A percentile compares a stretch with the other conserved stretches of the same genome.
phyloP scores from a whole-genome alignment of 1,140 invertebrate genomes.

The Maconellicoccus hirsutus region DNA sequence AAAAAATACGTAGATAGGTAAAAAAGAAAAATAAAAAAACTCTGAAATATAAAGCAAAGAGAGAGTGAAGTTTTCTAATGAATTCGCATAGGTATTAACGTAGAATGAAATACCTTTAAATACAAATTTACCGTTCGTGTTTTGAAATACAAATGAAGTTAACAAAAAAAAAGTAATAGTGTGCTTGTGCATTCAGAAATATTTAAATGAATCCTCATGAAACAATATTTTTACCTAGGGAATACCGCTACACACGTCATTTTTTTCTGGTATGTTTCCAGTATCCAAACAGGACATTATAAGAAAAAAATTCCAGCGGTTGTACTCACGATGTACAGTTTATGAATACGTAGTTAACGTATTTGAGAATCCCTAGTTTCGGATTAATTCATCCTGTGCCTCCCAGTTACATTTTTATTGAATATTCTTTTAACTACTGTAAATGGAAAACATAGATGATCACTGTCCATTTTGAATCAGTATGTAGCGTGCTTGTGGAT shows the following conservation, averaged over 20 bases:
- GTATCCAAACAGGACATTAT: neutral
- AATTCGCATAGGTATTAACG: neutral
- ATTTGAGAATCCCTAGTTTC: constrained; percentile 14
- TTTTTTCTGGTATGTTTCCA: neutral
- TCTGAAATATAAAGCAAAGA: constrained; percentile 1
- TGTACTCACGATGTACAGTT: neutral
- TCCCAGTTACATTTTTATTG: constrained; percentile 17
- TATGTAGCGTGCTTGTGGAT: constrained; percentile 9
- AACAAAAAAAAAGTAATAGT: neutral
- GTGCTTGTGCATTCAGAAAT: constrained; percentile 17
- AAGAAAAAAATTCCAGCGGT: neutral
- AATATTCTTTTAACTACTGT: constrained; percentile 8
- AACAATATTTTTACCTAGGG: neutral
- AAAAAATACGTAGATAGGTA: no score
- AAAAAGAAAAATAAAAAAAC: neutral
- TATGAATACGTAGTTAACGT: neutral
- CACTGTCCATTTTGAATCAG: constrained; percentile 15
- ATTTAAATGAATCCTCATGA: neutral
- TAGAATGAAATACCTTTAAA: constrained; percentile 1
- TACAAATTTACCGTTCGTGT: constrained; percentile 11
- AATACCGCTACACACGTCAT: neutral
- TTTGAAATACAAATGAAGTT: constrained; percentile 19
- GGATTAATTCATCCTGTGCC: constrained; percentile 20
- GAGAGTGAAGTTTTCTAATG: constrained; percentile 4
- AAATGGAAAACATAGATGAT: constrained; percentile 13